A percentile compares a stretch with the other conserved stretches of the same genome.
Evolutionary conservation across 2,113 vertebrate genomes (phyloP).

Genomic region (Heterocephalus glaber): DNA sequence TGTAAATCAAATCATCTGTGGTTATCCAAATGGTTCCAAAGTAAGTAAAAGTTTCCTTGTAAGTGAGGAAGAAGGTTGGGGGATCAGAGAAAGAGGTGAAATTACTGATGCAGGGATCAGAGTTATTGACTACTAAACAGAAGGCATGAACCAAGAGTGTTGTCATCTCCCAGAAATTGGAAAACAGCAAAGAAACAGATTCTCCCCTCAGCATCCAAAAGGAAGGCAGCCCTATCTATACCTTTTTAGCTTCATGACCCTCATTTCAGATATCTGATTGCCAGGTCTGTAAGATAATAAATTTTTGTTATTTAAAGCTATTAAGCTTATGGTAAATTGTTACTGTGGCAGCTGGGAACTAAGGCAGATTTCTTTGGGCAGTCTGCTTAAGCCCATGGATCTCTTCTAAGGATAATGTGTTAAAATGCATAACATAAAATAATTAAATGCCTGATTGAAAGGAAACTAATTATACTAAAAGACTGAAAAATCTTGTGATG

Average conservation of each 20-base stretch:
- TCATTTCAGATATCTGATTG: not conserved
- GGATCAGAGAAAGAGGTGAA: not conserved
- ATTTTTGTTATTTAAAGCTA: not conserved
- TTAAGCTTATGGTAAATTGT: not conserved
- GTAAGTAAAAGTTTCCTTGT: not conserved
- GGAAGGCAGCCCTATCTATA: fast-evolving
- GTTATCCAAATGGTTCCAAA: not conserved
- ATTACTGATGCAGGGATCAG: not conserved
- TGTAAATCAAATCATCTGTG: not conserved
- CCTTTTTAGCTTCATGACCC: not conserved
- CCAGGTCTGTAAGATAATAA: not conserved
- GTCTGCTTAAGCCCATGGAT: not conserved
- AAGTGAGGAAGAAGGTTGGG: not conserved
- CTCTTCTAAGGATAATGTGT: not conserved
- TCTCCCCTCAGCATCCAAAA: not conserved
- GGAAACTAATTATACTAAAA: not conserved
- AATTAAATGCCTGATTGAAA: not conserved
- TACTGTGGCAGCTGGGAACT: not conserved
- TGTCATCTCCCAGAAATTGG: not conserved
- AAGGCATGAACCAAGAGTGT: fast-evolving
- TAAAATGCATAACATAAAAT: not conserved
- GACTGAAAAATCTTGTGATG: not conserved
- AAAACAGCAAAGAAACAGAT: not conserved
- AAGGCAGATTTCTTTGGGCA: not conserved
- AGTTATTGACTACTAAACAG: not conserved